Conservation (phyloP, 2,888 invertebrate species). For the Spilarctia lutea region DNA sequence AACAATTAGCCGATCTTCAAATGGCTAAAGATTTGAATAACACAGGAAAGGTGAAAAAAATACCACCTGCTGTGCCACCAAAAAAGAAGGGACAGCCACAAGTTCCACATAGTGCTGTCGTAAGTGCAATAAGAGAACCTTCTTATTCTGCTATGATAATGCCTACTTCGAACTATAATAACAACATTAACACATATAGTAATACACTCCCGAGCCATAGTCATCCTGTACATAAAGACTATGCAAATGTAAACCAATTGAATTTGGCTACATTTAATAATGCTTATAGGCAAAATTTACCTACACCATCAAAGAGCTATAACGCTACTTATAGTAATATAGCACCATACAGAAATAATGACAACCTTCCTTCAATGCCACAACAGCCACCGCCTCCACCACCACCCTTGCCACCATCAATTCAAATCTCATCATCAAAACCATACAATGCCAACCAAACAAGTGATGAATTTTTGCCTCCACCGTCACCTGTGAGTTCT, state of each 20-base stretch:
- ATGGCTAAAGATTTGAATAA: slow-evolving; percentile 81
- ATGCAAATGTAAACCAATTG: slow-evolving; percentile 72
- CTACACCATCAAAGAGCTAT: slow-evolving; percentile 59
- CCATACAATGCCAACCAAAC: slow-evolving; percentile 69
- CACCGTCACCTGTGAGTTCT: slow-evolving; percentile 96
- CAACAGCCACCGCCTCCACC: slow-evolving; percentile 86
- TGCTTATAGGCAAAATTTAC: slow-evolving; percentile 56
- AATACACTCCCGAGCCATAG: slow-evolving; percentile 56
- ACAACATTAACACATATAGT: slow-evolving; percentile 71
- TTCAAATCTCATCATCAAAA: slow-evolving; percentile 49
- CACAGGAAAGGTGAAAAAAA: slow-evolving; percentile 83
- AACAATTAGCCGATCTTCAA: slow-evolving; percentile 90
- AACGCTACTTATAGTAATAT: slow-evolving; percentile 88
- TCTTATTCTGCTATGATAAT: slow-evolving; percentile 89
- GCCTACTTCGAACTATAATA: slow-evolving; percentile 73
- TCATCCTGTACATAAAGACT: slow-evolving; percentile 65
- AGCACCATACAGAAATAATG: slow-evolving; percentile 63
- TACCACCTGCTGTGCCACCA: slow-evolving; percentile 93
- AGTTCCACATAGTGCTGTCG: slow-evolving; percentile 92
- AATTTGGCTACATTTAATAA: slow-evolving; percentile 56
- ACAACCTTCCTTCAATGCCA: slow-evolving; percentile 86
- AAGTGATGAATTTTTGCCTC: slow-evolving; percentile 91
- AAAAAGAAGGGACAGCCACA: slow-evolving; percentile 90
- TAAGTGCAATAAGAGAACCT: slow-evolving; percentile 90
- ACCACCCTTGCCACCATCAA: slow-evolving; percentile 80